Base-by-base conservation (phyloP, 2,888 invertebrate genomes). In the Muschampia staudingeri region DNA sequence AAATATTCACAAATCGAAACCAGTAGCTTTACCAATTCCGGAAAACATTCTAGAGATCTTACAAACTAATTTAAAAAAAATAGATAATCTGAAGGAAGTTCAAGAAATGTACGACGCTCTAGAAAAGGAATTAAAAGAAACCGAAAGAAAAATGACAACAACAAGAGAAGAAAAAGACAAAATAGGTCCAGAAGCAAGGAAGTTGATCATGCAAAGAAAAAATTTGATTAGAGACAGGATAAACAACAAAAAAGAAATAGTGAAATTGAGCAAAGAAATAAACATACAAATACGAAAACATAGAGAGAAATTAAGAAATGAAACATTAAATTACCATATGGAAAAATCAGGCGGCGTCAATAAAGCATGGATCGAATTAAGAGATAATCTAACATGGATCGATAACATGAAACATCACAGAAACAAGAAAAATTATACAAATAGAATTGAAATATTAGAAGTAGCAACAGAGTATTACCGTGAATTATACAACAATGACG, bases 51-150 rank as follows among this genome's bases (percentile, higher is more conserved):
- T 52, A 52, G n/a, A 52, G 6, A n/a, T n/a, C 2, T n/a, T 52
- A 52, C n/a, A 52, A 5, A n/a, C 8, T 1, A 52, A n/a, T n/a
- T 52, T 52, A 52, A 1, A 6, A n/a, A n/a, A 6, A n/a, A n/a
- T n/a, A 52, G 7, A 2, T 1, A 52, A 52, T n/a, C 1, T 52
- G 7, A 52, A 6, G n/a, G 52, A n/a, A n/a, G n/a, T 52, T 52
- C 52, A 52, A 8, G 52, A 52, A 6, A 52, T 5, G 0, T 52
- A 52, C 2, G 52, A 52, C 8, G 52, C 52, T 8, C 7, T 52
- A n/a, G 52, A 52, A n/a, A 52, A 52, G 6, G 52, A 52, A 52
- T n/a, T 52, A 52, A 52, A 52, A 52, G n/a, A 52, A 52, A 52
- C n/a, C n/a, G 52, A 52, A 52, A 52, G 8, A 1, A 52, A n/a